Evolutionary conservation across 64 coral and sea anemone species (phyloP).

Genomic region (Montipora sp.): DNA sequence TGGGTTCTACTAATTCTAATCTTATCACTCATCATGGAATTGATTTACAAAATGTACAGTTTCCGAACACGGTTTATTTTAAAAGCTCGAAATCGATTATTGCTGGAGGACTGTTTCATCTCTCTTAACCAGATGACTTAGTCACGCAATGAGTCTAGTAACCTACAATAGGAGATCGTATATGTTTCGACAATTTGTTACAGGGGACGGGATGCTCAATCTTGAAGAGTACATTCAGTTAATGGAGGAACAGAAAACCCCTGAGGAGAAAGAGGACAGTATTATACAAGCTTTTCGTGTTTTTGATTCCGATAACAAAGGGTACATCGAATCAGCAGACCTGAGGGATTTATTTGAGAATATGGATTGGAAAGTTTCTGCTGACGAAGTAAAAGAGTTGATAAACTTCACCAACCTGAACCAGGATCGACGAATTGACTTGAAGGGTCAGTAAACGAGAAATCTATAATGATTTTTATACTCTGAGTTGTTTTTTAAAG

Average conservation of each 20-base stretch:
- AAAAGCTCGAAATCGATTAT: too few relatives aligned
- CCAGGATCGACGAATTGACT: slow-evolving; percentile 53
- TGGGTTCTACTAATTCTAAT: too few relatives aligned
- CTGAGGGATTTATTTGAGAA: slow-evolving; percentile 57
- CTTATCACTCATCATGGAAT: too few relatives aligned
- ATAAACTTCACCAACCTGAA: slow-evolving; percentile 42
- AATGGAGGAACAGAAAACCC: slow-evolving; percentile 86
- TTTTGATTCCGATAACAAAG: slow-evolving; percentile 86
- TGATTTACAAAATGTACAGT: too few relatives aligned
- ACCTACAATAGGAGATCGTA: neutral
- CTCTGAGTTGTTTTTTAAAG: too few relatives aligned
- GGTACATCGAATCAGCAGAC: slow-evolving; percentile 75
- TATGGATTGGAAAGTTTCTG: slow-evolving; percentile 80
- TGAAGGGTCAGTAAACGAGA: slow-evolving; percentile 53
- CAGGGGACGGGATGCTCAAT: slow-evolving; percentile 77
- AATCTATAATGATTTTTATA: neutral
- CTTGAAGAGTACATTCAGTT: slow-evolving; percentile 82
- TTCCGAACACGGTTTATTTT: too few relatives aligned
- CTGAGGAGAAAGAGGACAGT: slow-evolving; percentile 75
- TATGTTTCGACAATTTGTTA: neutral
- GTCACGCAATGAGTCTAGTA: too few relatives aligned
- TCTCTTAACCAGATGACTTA: too few relatives aligned
- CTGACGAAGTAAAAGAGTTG: slow-evolving; percentile 72
- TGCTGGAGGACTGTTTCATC: too few relatives aligned
- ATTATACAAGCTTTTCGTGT: slow-evolving; percentile 85